A percentile compares a stretch with the other conserved stretches of the same genome.
These are phyloP conservation scores for Rhamphomyia laevipes DNA, from an alignment of 2,888 invertebrate species.

Conservation along the genomic window DNA sequence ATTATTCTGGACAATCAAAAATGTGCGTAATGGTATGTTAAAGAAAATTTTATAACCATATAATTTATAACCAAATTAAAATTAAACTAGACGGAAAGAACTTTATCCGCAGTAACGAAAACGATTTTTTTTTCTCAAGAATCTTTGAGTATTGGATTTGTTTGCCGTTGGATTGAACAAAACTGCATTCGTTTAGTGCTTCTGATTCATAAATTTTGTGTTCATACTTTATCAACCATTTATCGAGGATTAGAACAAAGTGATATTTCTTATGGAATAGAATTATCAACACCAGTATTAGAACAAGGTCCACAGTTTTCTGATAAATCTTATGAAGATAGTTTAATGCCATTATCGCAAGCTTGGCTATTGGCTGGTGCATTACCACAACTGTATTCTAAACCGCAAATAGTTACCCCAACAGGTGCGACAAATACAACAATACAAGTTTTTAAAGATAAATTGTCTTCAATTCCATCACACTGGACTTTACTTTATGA, in stretches of 20 bases:
- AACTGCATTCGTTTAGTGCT: constrained; percentile 65
- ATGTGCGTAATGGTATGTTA: constrained; percentile 46
- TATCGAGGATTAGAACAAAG: constrained; percentile 42
- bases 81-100: constrained; percentile 42
- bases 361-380: constrained; percentile 61
- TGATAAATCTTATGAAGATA: constrained; percentile 18
- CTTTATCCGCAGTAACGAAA: constrained; percentile 57
- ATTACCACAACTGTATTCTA: constrained; percentile 46
- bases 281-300: constrained; percentile 64
- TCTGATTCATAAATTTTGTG: constrained; percentile 56
- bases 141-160: constrained; percentile 58
- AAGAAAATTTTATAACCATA: too few relatives aligned
- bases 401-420: constrained; percentile 32
- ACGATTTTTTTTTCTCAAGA: constrained; percentile 74
- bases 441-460: constrained; percentile 47
- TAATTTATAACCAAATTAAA: constrained; percentile 1
- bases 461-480: constrained; percentile 55
- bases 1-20: constrained; percentile 52
- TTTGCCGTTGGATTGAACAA: constrained; percentile 69
- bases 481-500: constrained; percentile 81
- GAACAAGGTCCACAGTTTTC: constrained; percentile 39
- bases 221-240: constrained; percentile 40
- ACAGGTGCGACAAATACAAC: constrained; percentile 19
- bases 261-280: constrained; percentile 42
- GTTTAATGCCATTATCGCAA: constrained; percentile 48